Percentiles rank a stretch among this genome's conserved stretches.
phyloP scores from a whole-genome alignment of 2,888 invertebrate genomes.

The Meiosimyza decipiens region DNA sequence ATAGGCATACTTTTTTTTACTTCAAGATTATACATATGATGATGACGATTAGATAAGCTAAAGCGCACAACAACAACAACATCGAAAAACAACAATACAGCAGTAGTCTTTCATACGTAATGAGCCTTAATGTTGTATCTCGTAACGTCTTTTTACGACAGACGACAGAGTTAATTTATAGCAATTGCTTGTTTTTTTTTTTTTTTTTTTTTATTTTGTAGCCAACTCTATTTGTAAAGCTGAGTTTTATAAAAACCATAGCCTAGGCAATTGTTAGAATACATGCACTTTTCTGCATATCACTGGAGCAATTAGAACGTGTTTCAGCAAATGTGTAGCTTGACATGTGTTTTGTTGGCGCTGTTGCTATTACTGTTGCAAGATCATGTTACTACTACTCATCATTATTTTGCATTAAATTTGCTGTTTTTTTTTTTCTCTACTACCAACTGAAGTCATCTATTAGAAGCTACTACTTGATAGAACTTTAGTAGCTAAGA shows the following conservation, averaged over 20 bases:
- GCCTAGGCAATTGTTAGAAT: too few species aligned
- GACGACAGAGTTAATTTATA: too few species aligned
- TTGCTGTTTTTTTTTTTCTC: constrained; percentile 4
- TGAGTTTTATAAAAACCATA: too few species aligned
- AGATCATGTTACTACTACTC: constrained; percentile 23
- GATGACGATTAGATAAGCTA: neutral
- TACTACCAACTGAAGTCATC: neutral
- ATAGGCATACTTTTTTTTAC: neutral
- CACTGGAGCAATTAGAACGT: constrained; percentile 28
- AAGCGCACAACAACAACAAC: neutral
- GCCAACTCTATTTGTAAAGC: too few species aligned
- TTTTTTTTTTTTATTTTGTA: too few species aligned
- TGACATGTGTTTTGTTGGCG: too few species aligned
- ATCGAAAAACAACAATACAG: neutral
- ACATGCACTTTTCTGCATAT: constrained; percentile 13
- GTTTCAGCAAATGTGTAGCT: constrained; percentile 1
- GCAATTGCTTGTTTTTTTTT: too few species aligned
- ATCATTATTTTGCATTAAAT: neutral
- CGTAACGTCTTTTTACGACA: too few species aligned
- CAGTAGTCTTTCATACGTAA: neutral
- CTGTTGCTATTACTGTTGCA: constrained; percentile 5
- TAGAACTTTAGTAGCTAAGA: too few species aligned
- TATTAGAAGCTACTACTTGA: too few species aligned
- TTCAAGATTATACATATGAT: neutral
- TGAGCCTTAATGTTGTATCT: neutral